Base-by-base conservation (phyloP, 1,140 invertebrate genomes). In the Mizuhopecten yessoensis region DNA sequence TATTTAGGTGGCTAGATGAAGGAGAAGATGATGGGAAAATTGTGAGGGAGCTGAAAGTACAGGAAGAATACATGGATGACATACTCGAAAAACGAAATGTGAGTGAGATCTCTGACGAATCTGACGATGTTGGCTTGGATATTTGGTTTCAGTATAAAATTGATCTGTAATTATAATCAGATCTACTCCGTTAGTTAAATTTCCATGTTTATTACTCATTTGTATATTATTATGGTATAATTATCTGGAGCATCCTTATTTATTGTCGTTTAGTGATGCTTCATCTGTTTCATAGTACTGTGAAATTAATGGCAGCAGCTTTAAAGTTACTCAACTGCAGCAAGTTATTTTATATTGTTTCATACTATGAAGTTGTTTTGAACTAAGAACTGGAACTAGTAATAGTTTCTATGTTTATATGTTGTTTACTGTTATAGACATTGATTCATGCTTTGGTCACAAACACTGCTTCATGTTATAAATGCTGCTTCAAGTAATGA, bases 1-100 rank as follows among this genome's bases (percentile, higher is more conserved):
- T 86, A 34, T 93, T 0, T 34, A 96, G 96, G 49, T 96, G 96
- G 96, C 90, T 96, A 34, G 96, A 96, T 93, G 95, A 95, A 90
- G 96, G 95, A 75, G 95, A 96, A 90, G 96, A 96, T 95, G 96
- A 96, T 95, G 95, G 95, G 34, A 96, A 96, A 90, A 96, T 96
- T 88, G 95, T 96, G 11, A 90, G 95, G 86, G 96, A 96, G 93
- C 88, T 96, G 29, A 94, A 94, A 88, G 93, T 95, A 20, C 95
- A 96, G 86, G 95, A 96, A 90, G 94, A 96, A 86, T 96, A 96
- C 90, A 94, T 95, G 94, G 95, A 95, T 57, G 95, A 96, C 91
- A 95, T 96, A 33, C 90, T 96, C 23, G 94, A 95, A 88, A 96
- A 96, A 91, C 93, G 95, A 93, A 95, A 96, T 92, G 95, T 96